Evolutionary conservation across 2,113 vertebrate species (phyloP), one percentile per base, ranked within the genome.

Genomic region (Pardalotus punctatus): DNA sequence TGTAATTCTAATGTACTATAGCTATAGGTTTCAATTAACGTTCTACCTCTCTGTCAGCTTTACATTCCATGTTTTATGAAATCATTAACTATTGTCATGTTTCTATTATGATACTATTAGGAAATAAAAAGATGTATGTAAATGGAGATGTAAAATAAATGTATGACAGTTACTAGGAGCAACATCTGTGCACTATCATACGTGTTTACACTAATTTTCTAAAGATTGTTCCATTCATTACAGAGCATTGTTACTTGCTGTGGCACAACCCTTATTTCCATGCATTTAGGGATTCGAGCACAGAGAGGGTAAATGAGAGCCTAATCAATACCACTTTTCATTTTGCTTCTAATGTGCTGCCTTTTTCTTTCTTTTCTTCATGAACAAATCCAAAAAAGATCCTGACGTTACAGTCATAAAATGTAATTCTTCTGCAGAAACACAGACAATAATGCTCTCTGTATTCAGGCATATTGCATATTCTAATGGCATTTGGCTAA

Each of bases 251-350:
- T 99, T 99, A 98, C 98, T 98, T 98, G 98, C 98, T 98, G 97
- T 98, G 97, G 98, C 98, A 98, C 98, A 98, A 98, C 98, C 98
- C 98, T 98, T 98, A 99, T 99, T 99, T 99, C 98, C 98, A 98
- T 99, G 98, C 98, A 99, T 99, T 99, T 99, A 99, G 98, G 98
- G 98, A 99, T 97, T 98, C 98, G 98, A 98, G 98, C 98, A 98
- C 98, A 99, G 98, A 99, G 98, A 98, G 98, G 98, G 98, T 98
- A 99, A 99, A 99, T 99, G 99, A 98, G 98, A 98, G 98, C 98
- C 98, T 99, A 99, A 99, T 99, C 99, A 99, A 99, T 99, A 99
- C 98, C 98, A 99, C 99, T 99, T 99, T 99, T 99, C 99, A 99
- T 99, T 99, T 99, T 97, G 97, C 97, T 98, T 98, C 98, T 99